A percentile compares a stretch with the other conserved stretches of the same genome.
These are phyloP conservation scores for Puntigrus tetrazona DNA, from an alignment of 2,113 vertebrate genomes.

Conservation along the genomic window DNA sequence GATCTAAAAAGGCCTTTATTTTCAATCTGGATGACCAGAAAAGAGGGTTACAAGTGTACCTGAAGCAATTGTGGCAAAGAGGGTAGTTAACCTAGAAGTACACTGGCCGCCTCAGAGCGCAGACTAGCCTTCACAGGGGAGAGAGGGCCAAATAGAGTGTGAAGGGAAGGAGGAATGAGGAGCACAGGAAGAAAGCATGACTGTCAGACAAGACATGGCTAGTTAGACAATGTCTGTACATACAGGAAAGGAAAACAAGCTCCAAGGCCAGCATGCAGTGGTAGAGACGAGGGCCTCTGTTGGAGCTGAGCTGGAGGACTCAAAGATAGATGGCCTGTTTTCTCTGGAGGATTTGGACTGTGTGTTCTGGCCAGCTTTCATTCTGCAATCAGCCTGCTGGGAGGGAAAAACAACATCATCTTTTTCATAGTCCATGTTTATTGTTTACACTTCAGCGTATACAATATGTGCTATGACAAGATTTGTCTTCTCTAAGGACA, in stretches of 20 bases:
- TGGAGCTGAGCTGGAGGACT: constrained; percentile 19
- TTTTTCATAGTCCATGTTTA: neutral
- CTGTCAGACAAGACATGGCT: constrained; percentile 80
- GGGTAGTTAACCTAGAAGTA: constrained; percentile 50
- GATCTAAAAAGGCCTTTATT: neutral
- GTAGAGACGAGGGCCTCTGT: constrained; percentile 23
- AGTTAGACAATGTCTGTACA: constrained; percentile 76
- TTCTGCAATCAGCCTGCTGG: neutral
- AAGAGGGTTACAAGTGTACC: neutral
- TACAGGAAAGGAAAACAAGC: constrained; percentile 63
- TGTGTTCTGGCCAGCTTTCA: constrained; percentile 6
- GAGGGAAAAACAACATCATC: neutral
- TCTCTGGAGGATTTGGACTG: constrained; percentile 9
- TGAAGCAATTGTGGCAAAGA: neutral
- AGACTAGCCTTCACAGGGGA: constrained; percentile 62
- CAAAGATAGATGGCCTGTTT: constrained; percentile 53
- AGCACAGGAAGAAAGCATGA: constrained; percentile 74
- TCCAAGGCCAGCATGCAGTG: constrained; percentile 60
- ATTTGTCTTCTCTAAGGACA: neutral
- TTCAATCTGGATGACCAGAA: neutral
- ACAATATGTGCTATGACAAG: constrained; percentile 11
- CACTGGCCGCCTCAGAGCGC: constrained; percentile 57
- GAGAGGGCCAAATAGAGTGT: constrained; percentile 74
- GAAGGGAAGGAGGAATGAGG: constrained; percentile 72
- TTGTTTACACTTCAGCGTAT: neutral